Evolutionary conservation across 2,888 invertebrate species (phyloP).

Genomic region (Asteroscopus sphinx): DNA sequence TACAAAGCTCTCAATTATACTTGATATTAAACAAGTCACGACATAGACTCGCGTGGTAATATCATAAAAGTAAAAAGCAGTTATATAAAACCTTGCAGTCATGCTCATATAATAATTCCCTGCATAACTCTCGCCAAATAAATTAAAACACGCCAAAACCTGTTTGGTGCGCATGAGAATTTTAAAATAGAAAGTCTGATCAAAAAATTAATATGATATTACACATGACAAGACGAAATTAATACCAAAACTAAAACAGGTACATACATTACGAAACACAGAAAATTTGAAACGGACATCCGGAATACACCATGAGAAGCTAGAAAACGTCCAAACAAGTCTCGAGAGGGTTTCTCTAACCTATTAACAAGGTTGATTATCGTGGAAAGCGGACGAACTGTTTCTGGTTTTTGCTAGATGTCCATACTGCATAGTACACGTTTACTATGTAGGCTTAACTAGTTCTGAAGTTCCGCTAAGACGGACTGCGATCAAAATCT

Average conservation of each 20-base stretch:
- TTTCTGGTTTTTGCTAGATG: constrained; percentile 86
- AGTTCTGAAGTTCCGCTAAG: constrained; percentile 80
- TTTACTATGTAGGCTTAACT: constrained; percentile 79
- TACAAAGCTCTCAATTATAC: constrained; percentile 46
- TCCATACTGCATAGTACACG: constrained; percentile 75
- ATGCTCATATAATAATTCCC: constrained; percentile 66
- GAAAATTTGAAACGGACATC: constrained; percentile 69
- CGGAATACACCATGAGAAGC: constrained; percentile 69
- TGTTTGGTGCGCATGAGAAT: constrained; percentile 66
- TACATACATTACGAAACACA: constrained; percentile 51
- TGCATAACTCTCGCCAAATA: constrained; percentile 74
- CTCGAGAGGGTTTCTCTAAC: constrained; percentile 82
- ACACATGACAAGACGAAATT: constrained; percentile 48
- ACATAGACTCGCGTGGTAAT: constrained; percentile 50
- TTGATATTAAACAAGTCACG: constrained; percentile 48
- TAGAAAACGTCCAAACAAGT: constrained; percentile 79
- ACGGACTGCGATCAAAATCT: constrained; percentile 74
- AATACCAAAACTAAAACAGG: constrained; percentile 49
- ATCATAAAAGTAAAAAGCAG: constrained; percentile 69
- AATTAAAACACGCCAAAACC: constrained; percentile 73
- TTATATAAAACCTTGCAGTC: constrained; percentile 72
- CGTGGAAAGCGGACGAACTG: constrained; percentile 83
- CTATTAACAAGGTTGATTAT: constrained; percentile 83
- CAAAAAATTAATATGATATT: constrained; percentile 54
- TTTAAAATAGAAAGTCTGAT: constrained; percentile 81